Evolutionary conservation across 2,797 vertebrate genomes (phyloP), one percentile per base, ranked within the genome.

Genomic region (Muscicapa comitata): DNA sequence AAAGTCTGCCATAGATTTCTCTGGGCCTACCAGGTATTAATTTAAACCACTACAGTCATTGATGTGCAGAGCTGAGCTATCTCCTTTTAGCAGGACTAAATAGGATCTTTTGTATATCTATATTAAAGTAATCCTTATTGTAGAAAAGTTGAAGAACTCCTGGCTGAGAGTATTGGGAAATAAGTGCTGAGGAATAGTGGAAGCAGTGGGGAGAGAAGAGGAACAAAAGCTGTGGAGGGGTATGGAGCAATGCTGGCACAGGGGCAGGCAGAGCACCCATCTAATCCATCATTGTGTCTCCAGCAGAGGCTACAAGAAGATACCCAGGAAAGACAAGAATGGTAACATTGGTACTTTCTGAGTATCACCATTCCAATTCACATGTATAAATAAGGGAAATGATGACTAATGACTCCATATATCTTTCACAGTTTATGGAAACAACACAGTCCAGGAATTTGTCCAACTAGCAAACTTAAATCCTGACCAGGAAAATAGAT

Each of bases 1-100:
- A 93, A 94, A 93, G 37, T 91, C 78, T 92, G 55, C 38, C 67
- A 70, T 51, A 94, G 75, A 80, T 87, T 88, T 80, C 53, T 86
- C 59, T 76, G 81, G 86, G 74, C 38, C 61, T 80, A 70, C 43
- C 1, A 21, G 85, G 38, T 73, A 90, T 76, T 88, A 68, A 71
- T 63, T 88, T 93, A 90, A 95, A 70, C 48, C 62, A 83, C 35
- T 59, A 17, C 48, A 92, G 63, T 58, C 53, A 48, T 0, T 59
- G 51, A 62, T 77, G 78, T 48, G 48, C 74, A 91, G 92, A 86
- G 50, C 86, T 80, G 40, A 81, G 25, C 65, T 58, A 70, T 77
- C 29, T 88, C 28, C 20, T 84, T 95, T 91, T n/a, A 75, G 71
- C 48, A 74, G 74, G 66, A 63, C 29, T 66, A 26, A 65, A 71